Evolutionary conservation across 2,888 invertebrate genomes (phyloP).

Genomic region (Apocheima hispidaria): DNA sequence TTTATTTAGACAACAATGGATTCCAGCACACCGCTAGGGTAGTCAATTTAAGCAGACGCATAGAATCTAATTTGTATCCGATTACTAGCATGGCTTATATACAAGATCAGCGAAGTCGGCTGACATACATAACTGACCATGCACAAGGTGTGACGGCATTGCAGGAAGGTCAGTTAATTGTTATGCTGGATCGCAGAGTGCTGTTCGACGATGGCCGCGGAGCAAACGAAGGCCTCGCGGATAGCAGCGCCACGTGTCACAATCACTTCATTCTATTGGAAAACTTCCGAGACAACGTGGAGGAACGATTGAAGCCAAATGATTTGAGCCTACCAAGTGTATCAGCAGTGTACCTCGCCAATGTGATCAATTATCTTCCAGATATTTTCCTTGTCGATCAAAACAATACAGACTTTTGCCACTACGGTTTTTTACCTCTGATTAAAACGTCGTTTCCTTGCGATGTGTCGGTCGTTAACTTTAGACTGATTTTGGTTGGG

Average conservation of each 20-base stretch:
- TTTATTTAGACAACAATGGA: constrained; percentile 96
- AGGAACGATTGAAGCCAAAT: constrained; percentile 29
- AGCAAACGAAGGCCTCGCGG: constrained; percentile 96
- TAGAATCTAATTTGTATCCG: constrained; percentile 98
- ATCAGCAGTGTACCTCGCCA: constrained; percentile 62
- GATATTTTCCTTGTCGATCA: constrained; percentile 69
- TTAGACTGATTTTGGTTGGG: constrained; percentile 58
- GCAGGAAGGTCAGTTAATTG: constrained; percentile 95
- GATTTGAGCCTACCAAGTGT: constrained; percentile 65
- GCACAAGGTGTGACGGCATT: constrained; percentile 96
- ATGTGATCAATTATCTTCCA: constrained; percentile 59
- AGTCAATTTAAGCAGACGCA: constrained; percentile 91
- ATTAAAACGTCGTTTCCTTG: constrained; percentile 73
- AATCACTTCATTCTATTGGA: constrained; percentile 72
- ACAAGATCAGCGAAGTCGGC: constrained; percentile 89
- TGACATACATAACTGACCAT: constrained; percentile 94
- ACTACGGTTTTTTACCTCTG: constrained; percentile 69
- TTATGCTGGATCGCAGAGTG: constrained; percentile 96
- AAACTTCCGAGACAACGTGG: constrained; percentile 53
- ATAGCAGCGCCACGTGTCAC: constrained; percentile 90
- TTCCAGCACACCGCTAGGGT: constrained; percentile 93
- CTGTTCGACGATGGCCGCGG: constrained; percentile 97
- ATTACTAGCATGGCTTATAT: constrained; percentile 95
- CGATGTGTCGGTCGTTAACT: constrained; percentile 71
- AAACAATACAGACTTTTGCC: constrained; percentile 55